Percentiles rank a stretch among this genome's conserved stretches.
Evolutionary conservation across 2,888 invertebrate species (phyloP).

Genomic region (Ormyrus nitidulus): DNA sequence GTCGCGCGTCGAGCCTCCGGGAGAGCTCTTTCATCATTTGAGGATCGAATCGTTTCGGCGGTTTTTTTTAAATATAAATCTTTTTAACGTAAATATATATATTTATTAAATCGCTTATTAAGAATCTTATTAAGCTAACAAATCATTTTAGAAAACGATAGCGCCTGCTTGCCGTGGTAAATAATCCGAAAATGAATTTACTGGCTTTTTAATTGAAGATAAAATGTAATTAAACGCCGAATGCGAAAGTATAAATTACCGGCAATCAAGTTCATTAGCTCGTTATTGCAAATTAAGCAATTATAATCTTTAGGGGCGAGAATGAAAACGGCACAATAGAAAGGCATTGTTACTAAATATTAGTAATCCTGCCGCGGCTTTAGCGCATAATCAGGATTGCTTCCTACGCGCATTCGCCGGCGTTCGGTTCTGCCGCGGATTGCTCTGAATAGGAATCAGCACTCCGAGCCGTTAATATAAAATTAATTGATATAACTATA

Average conservation of each 20-base stretch:
- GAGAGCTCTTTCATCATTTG: no score
- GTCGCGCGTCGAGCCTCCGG: no score
- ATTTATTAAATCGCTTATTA: no score
- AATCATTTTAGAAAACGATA: no score
- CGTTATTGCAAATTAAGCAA: conserved; percentile 20
- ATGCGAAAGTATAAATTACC: background rate
- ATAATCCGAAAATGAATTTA: no score
- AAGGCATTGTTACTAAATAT: conserved; percentile 33
- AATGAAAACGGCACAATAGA: conserved; percentile 8
- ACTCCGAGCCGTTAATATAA: conserved; percentile 11
- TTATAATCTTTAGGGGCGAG: conserved; percentile 16
- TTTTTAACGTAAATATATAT: no score
- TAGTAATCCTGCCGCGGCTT: conserved; percentile 35
- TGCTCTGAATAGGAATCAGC: conserved; percentile 16
- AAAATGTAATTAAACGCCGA: no score
- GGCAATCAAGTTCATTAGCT: background rate
- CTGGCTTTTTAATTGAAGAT: no score
- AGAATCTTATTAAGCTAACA: no score
- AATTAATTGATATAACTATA: conserved; percentile 24
- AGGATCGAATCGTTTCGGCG: no score
- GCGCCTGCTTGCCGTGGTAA: no score
- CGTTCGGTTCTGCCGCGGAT: background rate
- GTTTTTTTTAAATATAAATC: no score
- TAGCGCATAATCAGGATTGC: conserved; percentile 38
- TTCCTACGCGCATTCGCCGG: conserved; percentile 3